Base-by-base conservation (phyloP, 2,797 vertebrate genomes). In the Tadarida brasiliensis region DNA sequence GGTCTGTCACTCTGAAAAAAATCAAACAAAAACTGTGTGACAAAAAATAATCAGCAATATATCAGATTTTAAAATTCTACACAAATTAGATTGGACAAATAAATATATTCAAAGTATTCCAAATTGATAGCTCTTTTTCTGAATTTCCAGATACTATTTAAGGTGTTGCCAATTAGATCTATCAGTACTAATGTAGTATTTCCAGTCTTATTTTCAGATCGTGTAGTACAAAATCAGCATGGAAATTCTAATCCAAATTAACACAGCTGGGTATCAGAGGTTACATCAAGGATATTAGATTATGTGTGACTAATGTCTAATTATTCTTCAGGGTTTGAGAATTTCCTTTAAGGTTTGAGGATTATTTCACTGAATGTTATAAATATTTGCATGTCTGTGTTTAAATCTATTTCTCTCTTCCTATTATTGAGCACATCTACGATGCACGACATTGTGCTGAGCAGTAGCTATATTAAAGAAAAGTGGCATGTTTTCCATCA, bases 161-260 rank as follows among this genome's bases (percentile, higher is more conserved):
- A 83, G 90, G 39, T 84, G 28, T 77, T 94, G 12, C 76, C 30
- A 87, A 95, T 96, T 97, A 96, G 74, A 94, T 90, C 7, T 96
- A 94, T 93, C 81, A 84, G 76, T 83, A 65, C 24, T 87, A 94
- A 94, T 47, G 47, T 15, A 44, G 33, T 54, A 89, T 93, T 95
- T 94, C 61, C 82, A 94, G 77, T 91, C 51, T 94, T 77, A 90
- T 96, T 95, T 96, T 94, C 96, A 94, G 54, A 89, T 86, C 49
- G 80, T 57, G 73, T 76, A 92, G 76, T 56, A 94, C 11, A 89
- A 96, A 97, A 94, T 96, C 85, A 96, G 81, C 84, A 88, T 85
- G 70, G 49, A 86, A 93, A 30, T 73, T 94, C 76, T 93, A 96
- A 95, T 88, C 28, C 35, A 61, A n/a, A 90, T 93, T 89, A 96